phyloP scores from a whole-genome alignment of 2,797 vertebrate species.

The Callimico goeldii region DNA sequence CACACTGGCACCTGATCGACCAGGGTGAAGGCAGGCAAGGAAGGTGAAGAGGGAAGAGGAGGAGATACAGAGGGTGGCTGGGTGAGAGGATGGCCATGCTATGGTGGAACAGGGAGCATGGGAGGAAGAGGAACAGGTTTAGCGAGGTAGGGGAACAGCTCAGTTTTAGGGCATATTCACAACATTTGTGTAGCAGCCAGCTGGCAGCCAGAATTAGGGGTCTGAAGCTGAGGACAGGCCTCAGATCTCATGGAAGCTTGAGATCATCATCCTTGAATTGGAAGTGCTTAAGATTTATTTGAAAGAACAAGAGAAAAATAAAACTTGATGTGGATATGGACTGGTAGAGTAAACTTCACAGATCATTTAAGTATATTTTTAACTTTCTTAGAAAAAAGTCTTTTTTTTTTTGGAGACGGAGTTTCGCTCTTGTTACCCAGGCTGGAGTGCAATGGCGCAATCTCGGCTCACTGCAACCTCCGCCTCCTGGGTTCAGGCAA shows the following conservation, averaged over 20 bases:
- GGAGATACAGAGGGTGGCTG: background rate
- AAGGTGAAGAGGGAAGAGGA: background rate
- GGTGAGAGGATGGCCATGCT: background rate
- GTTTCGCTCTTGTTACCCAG: too few species aligned
- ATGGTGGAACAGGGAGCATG: background rate
- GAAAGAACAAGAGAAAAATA: constrained; percentile 25
- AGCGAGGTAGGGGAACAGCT: background rate
- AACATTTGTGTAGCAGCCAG: background rate
- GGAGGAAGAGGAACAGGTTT: background rate
- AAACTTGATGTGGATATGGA: background rate
- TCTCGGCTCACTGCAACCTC: too few species aligned
- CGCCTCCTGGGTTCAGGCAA: too few species aligned
- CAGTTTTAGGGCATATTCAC: background rate
- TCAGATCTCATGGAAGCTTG: background rate
- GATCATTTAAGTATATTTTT: background rate
- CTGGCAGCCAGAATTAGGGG: background rate
- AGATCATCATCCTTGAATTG: constrained; percentile 12
- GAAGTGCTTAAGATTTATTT: constrained; percentile 11
- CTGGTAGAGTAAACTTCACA: background rate
- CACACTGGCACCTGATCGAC: background rate
- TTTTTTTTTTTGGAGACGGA: too few species aligned
- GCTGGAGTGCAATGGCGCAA: too few species aligned
- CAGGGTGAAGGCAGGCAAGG: background rate
- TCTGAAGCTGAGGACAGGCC: background rate
- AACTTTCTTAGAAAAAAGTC: constrained; percentile 9